These are phyloP conservation scores for Neodiprion fabricii DNA, from an alignment of 1,140 invertebrate species.

Conservation along the genomic window DNA sequence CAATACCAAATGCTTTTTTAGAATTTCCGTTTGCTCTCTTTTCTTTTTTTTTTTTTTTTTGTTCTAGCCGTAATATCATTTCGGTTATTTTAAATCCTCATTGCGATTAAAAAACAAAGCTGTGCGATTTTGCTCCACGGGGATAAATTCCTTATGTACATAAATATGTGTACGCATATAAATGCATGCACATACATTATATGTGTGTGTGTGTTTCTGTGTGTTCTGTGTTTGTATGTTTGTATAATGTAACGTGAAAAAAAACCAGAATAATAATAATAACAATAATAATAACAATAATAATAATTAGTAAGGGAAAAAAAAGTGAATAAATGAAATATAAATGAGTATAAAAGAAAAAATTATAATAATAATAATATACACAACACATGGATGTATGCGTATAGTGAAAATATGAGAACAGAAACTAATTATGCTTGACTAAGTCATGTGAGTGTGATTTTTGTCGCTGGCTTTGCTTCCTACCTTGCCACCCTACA, in stretches of 20 bases:
- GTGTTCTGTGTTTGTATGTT: no score
- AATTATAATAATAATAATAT: background rate
- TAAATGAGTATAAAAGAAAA: slow-evolving; percentile 15
- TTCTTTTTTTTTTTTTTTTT: no score
- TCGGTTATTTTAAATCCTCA: background rate
- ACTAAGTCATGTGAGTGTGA: slow-evolving; percentile 62
- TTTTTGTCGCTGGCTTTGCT: slow-evolving; percentile 62
- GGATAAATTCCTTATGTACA: background rate
- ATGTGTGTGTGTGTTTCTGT: no score
- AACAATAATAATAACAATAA: slow-evolving; percentile 12
- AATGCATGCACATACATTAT: no score
- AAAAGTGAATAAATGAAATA: slow-evolving; percentile 25
- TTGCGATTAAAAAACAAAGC: slow-evolving; percentile 37
- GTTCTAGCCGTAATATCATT: no score
- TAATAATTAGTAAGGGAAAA: slow-evolving; percentile 25
- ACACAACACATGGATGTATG: background rate
- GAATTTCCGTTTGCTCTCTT: no score
- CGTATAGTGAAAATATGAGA: background rate
- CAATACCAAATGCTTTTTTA: no score
- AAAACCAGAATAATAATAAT: no score
- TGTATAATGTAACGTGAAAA: no score
- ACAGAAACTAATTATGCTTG: slow-evolving; percentile 44
- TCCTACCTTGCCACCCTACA: slow-evolving; percentile 85
- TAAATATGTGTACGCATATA: background rate
- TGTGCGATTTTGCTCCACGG: slow-evolving; percentile 31